Conservation (phyloP, 2,113 vertebrate genomes). For the Ammospiza caudacuta region DNA sequence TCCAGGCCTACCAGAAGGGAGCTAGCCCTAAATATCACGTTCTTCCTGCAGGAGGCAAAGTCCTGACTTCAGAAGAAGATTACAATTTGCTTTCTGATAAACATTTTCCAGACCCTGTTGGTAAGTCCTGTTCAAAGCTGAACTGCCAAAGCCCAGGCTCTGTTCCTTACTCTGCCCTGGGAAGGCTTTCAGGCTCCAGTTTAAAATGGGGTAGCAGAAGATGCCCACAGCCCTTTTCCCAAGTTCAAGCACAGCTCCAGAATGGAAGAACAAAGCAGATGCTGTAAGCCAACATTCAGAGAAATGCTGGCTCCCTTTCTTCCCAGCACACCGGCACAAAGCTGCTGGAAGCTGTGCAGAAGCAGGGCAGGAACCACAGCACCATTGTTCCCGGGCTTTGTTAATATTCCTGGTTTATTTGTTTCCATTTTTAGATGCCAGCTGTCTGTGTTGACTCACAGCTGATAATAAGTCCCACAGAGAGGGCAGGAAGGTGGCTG, state of each 20-base stretch:
- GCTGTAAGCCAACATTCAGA: not conserved
- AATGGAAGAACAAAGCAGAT: not conserved
- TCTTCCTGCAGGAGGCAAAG: constrained; percentile 85
- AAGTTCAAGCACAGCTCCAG: not conserved
- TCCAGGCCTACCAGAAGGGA: constrained; percentile 81
- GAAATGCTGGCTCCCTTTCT: not conserved
- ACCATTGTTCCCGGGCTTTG: not conserved
- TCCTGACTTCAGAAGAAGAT: constrained; percentile 83
- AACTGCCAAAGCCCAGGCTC: not conserved
- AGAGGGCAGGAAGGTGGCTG: constrained; percentile 57
- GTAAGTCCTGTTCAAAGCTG: constrained; percentile 70
- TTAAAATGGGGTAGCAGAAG: not conserved
- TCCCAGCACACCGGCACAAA: not conserved
- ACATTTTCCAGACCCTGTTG: constrained; percentile 83
- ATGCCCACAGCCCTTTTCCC: not conserved
- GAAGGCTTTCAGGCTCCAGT: not conserved
- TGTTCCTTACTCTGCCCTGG: not conserved
- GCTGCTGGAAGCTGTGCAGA: not conserved
- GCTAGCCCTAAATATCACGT: constrained; percentile 76
- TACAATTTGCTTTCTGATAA: constrained; percentile 87
- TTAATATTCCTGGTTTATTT: constrained; percentile 57
- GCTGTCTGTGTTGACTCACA: constrained; percentile 39
- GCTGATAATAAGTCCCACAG: not conserved
- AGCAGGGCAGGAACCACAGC: constrained; percentile 27
- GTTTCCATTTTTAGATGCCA: constrained; percentile 62